Conservation (phyloP, 1,140 invertebrate genomes). For the Papilio helenus region DNA sequence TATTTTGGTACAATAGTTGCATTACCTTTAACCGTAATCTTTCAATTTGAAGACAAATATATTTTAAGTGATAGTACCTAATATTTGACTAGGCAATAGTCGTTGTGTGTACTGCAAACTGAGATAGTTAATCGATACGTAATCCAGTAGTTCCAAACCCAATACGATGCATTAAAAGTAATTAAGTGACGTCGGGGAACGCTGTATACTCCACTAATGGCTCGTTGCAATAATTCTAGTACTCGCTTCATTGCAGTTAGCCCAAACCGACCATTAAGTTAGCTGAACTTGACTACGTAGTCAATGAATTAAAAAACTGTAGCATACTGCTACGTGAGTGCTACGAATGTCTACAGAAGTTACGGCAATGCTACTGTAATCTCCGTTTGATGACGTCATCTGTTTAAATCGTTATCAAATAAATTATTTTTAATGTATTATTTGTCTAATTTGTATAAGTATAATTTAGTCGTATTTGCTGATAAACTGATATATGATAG, state of each 20-base stretch:
- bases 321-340: not conserved
- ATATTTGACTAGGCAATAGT: not conserved
- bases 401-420: too few species aligned
- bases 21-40: too few species aligned
- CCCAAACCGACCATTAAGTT: slow-evolving; percentile 16
- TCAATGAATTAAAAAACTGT: not conserved
- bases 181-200: slow-evolving; percentile 6
- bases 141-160: not conserved
- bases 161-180: slow-evolving; percentile 16
- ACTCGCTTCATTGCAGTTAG: slow-evolving; percentile 7
- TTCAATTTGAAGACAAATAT: too few species aligned
- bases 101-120: not conserved
- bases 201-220: slow-evolving; percentile 3
- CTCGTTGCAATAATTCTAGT: slow-evolving; percentile 19
- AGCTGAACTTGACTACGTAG: not conserved
- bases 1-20: too few species aligned
- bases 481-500: not conserved
- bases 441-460: too few species aligned
- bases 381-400: too few species aligned
- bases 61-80: too few species aligned
- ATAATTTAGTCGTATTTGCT: not conserved
- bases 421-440: too few species aligned
- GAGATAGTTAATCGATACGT: not conserved
- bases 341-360: not conserved
- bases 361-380: not conserved